phyloP scores from a whole-genome alignment of 2,888 invertebrate genomes.

The Furcula furcula region DNA sequence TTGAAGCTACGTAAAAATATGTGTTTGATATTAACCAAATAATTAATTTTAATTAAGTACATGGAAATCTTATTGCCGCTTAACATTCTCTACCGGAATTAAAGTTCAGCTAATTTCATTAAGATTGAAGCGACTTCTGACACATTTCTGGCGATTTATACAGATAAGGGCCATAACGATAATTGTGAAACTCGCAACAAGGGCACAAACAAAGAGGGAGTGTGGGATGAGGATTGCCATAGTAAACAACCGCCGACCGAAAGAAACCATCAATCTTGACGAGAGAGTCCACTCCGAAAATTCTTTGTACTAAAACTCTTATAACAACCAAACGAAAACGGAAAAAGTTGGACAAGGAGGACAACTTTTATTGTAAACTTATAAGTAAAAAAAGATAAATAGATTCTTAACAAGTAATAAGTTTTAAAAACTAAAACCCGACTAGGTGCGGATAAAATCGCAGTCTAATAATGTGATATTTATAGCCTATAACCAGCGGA shows the following conservation, averaged over 20 bases:
- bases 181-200: constrained; percentile 36
- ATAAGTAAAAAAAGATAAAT: not conserved
- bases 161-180: constrained; percentile 30
- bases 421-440: no score
- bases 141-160: no score
- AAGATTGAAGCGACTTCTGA: constrained; percentile 18
- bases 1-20: no score
- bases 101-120: constrained; percentile 17
- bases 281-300: constrained; percentile 14
- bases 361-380: constrained; percentile 3
- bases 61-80: no score
- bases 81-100: not conserved
- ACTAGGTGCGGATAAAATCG: no score
- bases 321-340: constrained; percentile 18
- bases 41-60: no score
- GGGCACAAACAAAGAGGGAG: constrained; percentile 19
- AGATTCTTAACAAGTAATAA: not conserved
- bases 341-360: constrained; percentile 1
- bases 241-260: constrained; percentile 4
- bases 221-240: constrained; percentile 8
- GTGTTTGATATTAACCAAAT: no score
- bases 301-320: constrained; percentile 18
- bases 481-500: no score
- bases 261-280: constrained; percentile 21
- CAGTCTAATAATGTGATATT: no score